Evolutionary conservation across 2,113 vertebrate species (phyloP), one percentile per base, ranked within the genome.

Genomic region (Sinosuthora webbiana): DNA sequence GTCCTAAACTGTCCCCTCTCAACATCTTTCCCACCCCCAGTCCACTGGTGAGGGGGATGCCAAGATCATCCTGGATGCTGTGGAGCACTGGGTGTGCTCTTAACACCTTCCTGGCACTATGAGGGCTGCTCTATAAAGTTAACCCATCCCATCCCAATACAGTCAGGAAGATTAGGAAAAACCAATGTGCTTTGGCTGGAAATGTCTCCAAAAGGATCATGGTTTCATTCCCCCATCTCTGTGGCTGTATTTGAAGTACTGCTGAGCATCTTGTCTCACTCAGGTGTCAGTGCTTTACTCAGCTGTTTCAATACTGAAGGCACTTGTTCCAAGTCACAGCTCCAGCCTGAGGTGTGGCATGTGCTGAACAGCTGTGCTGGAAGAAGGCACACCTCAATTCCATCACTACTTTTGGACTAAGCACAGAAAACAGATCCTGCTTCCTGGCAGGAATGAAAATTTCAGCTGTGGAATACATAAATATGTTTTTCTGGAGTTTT

Each of bases 291-390:
- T 42, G 67, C 42, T 80, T 35, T 49, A 42, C 31, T 71, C 15
- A 2, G 45, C 45, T 37, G 7, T 39, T 69, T 19, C 47, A 20
- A 5, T 53, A 56, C 35, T 31, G 25, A 56, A 56, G 35, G 16
- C 13, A 18, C 11, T 49, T 42, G 7, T 15, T 63, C 24, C 10
- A 16, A 35, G 41, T n/a, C 13, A 21, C 30, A 71, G 49, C 50
- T 42, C 25, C 57, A 73, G 10, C 50, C 7, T 14, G 11, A 33
- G 30, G 30, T 2, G 2, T 20, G 23, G 16, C 6, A 1, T 1
- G 7, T 28, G 41, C 56, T n/a, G 15, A 47, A 23, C 30, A 45
- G 41, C 35, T 5, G 3, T 12, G 13, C 45, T 47, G 42, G 37
- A 23, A 45, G 14, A n/a, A 20, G 15, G 22, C 42, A 31, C 3